Evolutionary conservation across 2,797 vertebrate species (phyloP).

Genomic region (Rhynchonycteris naso): DNA sequence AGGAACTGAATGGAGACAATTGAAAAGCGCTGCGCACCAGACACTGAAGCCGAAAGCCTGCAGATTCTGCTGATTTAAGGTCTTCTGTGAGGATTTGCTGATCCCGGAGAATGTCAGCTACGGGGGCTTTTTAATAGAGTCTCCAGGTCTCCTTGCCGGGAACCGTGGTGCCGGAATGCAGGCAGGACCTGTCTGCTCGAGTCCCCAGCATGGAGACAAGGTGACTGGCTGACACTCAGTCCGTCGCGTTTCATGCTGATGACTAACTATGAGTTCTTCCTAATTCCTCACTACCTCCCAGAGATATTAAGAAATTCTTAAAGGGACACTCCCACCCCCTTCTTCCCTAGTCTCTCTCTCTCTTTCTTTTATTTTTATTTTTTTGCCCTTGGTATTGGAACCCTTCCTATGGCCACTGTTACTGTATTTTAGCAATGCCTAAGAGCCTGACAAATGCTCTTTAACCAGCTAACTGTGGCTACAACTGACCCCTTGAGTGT

Average conservation of each 20-base stretch:
- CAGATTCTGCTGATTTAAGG: conserved; percentile 67
- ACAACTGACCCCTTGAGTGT: conserved; percentile 2
- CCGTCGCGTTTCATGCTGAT: background rate
- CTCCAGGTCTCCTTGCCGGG: background rate
- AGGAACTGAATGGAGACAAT: conserved; percentile 5
- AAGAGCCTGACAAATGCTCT: background rate
- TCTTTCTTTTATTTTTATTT: too few relatives aligned
- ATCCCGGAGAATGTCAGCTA: conserved; percentile 8
- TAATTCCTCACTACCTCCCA: background rate
- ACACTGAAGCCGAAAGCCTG: background rate
- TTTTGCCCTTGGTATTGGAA: background rate
- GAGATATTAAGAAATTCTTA: background rate
- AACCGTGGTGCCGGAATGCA: accelerated
- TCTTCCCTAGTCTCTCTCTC: background rate
- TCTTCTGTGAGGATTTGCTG: conserved; percentile 63
- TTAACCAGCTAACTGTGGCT: background rate
- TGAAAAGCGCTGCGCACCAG: background rate
- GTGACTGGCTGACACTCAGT: background rate
- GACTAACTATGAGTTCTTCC: background rate
- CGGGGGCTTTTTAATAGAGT: conserved; percentile 41
- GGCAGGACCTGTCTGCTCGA: background rate
- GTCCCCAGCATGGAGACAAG: background rate
- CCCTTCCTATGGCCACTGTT: background rate
- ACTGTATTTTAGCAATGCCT: background rate
- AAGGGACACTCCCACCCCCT: background rate